Evolutionary conservation across 2,113 vertebrate species (phyloP).

Genomic region (Brachyhypopomus gauderio): DNA sequence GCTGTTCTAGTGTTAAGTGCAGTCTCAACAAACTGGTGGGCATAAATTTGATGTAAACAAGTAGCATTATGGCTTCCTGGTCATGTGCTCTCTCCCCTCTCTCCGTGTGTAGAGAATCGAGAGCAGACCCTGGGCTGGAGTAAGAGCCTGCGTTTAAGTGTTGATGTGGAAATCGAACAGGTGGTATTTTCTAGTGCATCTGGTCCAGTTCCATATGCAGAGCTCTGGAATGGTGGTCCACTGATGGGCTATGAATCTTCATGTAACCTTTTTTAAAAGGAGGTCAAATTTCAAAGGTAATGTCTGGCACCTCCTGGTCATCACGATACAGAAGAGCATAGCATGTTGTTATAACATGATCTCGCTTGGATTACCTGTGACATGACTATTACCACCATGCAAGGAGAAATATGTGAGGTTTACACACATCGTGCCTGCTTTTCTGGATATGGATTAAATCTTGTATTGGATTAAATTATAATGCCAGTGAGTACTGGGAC

Average conservation of each 20-base stretch:
- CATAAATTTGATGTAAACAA: neutral
- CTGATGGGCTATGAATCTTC: neutral
- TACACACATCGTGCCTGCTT: too few species aligned
- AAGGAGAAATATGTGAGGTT: neutral
- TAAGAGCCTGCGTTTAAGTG: neutral
- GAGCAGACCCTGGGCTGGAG: neutral
- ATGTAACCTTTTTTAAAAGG: neutral
- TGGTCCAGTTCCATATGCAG: conserved; percentile 1
- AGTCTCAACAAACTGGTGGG: neutral
- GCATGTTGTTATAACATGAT: too few species aligned
- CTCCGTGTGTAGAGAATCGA: neutral
- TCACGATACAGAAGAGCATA: neutral
- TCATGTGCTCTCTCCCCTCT: neutral
- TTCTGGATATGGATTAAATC: too few species aligned
- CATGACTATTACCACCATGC: neutral
- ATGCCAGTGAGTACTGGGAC: too few species aligned
- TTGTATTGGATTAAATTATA: too few species aligned
- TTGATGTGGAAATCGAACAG: neutral
- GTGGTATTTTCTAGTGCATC: neutral
- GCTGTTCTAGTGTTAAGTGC: too few species aligned
- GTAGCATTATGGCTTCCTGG: neutral
- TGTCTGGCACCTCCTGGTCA: too few species aligned
- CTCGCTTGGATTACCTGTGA: neutral
- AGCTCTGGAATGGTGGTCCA: neutral
- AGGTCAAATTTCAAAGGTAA: neutral